A percentile compares a stretch with the other conserved stretches of the same genome.
phyloP scores from a whole-genome alignment of 2,888 invertebrate genomes.

The Timandra comae region DNA sequence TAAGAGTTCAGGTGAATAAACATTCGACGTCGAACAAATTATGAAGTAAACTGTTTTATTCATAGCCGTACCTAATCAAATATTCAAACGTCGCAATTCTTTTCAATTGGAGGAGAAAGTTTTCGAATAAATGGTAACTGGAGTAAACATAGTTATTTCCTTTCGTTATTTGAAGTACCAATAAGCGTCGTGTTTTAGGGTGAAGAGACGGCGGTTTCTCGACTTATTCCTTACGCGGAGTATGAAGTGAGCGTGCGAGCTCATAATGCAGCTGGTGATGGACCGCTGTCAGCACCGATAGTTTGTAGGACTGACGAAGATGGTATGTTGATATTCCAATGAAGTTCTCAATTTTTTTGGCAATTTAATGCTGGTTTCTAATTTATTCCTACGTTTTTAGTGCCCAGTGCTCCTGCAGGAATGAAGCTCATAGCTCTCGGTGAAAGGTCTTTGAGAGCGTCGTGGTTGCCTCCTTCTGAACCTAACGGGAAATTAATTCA shows the following conservation, averaged over 20 bases:
- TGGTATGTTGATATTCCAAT: constrained; percentile 59
- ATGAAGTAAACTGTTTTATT: no score
- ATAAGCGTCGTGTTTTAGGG: constrained; percentile 49
- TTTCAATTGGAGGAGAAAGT: no score
- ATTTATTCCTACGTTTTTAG: constrained; percentile 54
- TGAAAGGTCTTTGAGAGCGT: constrained; percentile 86
- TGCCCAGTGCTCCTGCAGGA: constrained; percentile 89
- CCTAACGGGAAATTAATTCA: constrained; percentile 89
- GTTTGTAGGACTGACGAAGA: constrained; percentile 91
- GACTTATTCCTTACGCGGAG: constrained; percentile 88
- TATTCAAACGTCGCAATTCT: no score
- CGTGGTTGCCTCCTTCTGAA: constrained; percentile 89
- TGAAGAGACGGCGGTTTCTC: constrained; percentile 85
- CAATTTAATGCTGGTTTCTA: constrained; percentile 3
- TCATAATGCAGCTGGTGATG: constrained; percentile 91
- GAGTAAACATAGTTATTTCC: no score
- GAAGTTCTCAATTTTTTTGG: neutral
- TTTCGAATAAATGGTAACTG: no score
- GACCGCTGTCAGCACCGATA: constrained; percentile 84
- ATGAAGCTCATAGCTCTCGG: constrained; percentile 90
- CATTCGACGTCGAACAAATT: neutral
- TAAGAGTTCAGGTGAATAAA: constrained; percentile 54
- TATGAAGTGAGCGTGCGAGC: constrained; percentile 91
- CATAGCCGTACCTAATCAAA: no score
- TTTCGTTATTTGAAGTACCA: constrained; percentile 1